Conservation (phyloP, 1,140 invertebrate species). For the Leptopilina boulardi region DNA sequence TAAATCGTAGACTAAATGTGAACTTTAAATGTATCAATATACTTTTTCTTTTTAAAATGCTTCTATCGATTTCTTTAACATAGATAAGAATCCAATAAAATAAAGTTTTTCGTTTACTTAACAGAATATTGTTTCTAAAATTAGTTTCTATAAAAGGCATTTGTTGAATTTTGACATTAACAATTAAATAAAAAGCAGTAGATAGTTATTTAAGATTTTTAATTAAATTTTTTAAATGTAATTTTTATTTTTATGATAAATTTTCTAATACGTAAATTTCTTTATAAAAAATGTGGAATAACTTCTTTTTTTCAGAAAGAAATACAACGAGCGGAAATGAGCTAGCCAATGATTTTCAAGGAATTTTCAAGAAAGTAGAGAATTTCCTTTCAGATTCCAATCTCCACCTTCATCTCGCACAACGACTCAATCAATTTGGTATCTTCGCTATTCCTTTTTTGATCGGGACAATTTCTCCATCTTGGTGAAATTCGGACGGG, state of each 20-base stretch:
- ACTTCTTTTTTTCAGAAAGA: neutral
- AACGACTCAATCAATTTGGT: slow-evolving; percentile 18
- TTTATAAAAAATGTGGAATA: neutral
- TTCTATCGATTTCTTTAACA: neutral
- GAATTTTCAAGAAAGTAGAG: neutral
- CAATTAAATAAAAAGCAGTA: too few species aligned
- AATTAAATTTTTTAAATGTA: neutral
- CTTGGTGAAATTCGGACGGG: neutral
- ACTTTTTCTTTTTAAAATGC: neutral
- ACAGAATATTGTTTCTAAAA: too few species aligned
- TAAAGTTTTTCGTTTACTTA: too few species aligned
- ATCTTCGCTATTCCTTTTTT: slow-evolving; percentile 24
- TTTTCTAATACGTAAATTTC: too few species aligned
- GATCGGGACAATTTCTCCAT: neutral
- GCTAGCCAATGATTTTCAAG: neutral
- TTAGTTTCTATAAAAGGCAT: too few species aligned
- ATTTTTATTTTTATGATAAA: neutral
- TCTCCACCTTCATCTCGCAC: slow-evolving; percentile 22
- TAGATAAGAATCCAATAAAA: neutral
- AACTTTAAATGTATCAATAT: neutral
- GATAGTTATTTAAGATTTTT: too few species aligned
- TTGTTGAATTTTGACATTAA: too few species aligned
- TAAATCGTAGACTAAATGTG: neutral
- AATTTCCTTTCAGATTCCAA: slow-evolving; percentile 6
- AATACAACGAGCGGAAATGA: neutral